phyloP scores from a whole-genome alignment of 2,888 invertebrate species.

The Lampropteryx suffumata region DNA sequence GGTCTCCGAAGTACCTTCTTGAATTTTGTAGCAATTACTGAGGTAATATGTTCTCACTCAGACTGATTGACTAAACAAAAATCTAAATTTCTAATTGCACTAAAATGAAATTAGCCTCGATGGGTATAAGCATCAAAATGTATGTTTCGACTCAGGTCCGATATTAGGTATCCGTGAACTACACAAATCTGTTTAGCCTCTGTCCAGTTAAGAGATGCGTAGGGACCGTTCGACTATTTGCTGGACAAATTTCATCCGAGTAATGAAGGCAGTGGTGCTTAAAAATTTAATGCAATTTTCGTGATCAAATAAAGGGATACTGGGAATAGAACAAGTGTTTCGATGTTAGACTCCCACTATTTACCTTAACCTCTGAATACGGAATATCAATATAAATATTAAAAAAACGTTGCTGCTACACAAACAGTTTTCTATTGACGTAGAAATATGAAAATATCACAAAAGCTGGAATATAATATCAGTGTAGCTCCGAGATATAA shows the following conservation, averaged over 20 bases:
- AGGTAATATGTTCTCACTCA: no score
- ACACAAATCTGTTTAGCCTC: no score
- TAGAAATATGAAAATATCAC: constrained; percentile 8
- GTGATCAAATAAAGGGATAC: constrained; percentile 31
- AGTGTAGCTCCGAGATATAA: constrained; percentile 18
- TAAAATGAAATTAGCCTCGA: no score
- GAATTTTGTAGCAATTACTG: background rate
- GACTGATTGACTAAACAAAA: no score
- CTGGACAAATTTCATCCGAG: constrained; percentile 45
- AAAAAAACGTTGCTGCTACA: background rate
- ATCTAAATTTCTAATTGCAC: no score
- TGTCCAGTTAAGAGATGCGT: constrained; percentile 22
- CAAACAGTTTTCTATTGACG: constrained; percentile 1
- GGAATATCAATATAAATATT: no score
- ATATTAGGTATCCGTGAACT: no score
- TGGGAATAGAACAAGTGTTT: no score
- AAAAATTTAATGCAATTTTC: constrained; percentile 42
- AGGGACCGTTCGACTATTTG: constrained; percentile 43
- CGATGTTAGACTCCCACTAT: no score
- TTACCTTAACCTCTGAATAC: no score
- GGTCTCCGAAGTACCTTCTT: background rate
- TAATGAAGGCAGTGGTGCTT: constrained; percentile 44
- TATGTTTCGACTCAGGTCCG: no score
- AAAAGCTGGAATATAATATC: constrained; percentile 16
- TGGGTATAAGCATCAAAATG: no score